These are phyloP conservation scores for Malurus cyaneus DNA, from an alignment of 2,113 vertebrate genomes.

Conservation along the genomic window DNA sequence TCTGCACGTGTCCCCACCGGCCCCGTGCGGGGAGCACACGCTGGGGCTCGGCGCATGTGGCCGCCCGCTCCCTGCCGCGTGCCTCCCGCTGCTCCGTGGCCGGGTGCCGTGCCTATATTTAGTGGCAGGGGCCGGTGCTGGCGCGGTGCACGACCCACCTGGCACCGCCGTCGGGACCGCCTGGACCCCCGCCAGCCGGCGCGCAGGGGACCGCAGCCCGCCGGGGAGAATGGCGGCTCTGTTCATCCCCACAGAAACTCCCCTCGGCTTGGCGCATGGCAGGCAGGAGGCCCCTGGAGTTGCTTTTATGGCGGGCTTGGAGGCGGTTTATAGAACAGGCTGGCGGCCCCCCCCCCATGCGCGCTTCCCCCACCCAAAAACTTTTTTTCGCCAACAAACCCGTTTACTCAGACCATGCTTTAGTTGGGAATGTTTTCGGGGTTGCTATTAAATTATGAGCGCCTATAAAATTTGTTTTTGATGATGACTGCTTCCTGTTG, in stretches of 20 bases:
- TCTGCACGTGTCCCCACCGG: not conserved
- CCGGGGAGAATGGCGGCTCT: constrained; percentile 1
- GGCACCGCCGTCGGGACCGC: not conserved
- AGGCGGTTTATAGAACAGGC: too few relatives aligned
- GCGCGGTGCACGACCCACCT: not conserved
- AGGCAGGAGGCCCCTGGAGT: too few relatives aligned
- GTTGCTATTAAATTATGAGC: too few relatives aligned
- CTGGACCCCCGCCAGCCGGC: not conserved
- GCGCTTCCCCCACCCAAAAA: too few relatives aligned
- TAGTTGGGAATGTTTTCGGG: too few relatives aligned
- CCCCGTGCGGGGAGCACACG: not conserved
- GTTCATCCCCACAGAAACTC: constrained; percentile 18
- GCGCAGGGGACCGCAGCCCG: not conserved
- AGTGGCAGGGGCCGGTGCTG: not conserved
- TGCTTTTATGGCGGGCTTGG: too few relatives aligned
- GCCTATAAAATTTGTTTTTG: too few relatives aligned
- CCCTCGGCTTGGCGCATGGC: too few relatives aligned
- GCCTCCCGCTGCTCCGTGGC: not conserved
- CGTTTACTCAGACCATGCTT: too few relatives aligned
- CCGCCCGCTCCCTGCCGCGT: not conserved
- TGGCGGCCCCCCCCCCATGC: too few relatives aligned
- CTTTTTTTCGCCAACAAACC: too few relatives aligned
- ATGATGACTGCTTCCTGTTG: too few relatives aligned
- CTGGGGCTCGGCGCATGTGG: not conserved
- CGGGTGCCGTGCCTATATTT: not conserved